These are phyloP conservation scores for Catocala fraxini DNA, from an alignment of 2,888 invertebrate genomes.

Conservation along the genomic window DNA sequence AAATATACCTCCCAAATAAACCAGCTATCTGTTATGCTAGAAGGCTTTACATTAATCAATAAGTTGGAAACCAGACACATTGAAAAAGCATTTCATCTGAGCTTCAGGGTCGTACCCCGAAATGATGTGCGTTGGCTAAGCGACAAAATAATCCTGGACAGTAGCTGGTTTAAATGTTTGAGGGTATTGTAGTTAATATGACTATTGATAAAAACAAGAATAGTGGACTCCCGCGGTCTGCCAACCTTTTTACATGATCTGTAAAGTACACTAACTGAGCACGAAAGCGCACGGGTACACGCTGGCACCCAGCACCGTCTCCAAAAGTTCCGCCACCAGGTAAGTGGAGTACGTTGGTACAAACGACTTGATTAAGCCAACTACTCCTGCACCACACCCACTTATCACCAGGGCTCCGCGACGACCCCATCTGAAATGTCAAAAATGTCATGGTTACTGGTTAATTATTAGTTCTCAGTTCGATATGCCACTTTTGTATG, in stretches of 20 bases:
- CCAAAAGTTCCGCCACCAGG: constrained; percentile 84
- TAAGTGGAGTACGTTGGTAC: constrained; percentile 84
- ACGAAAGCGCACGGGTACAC: constrained; percentile 88
- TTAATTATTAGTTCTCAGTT: no score
- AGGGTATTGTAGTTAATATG: not conserved
- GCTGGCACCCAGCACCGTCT: constrained; percentile 86
- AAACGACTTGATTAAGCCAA: constrained; percentile 87
- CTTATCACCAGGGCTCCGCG: constrained; percentile 87
- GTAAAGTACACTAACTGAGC: constrained; percentile 77
- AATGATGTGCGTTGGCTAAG: no score
- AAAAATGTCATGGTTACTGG: not conserved
- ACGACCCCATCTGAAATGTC: constrained; percentile 88
- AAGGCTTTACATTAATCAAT: no score
- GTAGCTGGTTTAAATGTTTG: no score
- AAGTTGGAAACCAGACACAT: no score
- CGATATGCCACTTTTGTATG: no score
- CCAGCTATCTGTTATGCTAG: no score
- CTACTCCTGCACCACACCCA: constrained; percentile 79
- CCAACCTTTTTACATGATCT: constrained; percentile 19
- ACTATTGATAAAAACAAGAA: constrained; percentile 11
- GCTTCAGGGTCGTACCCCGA: no score
- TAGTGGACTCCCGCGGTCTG: constrained; percentile 11
- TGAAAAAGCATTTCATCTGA: no score
- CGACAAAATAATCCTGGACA: no score
- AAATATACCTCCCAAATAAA: no score